Base-by-base conservation (phyloP, 2,888 invertebrate species). In the Microplitis manilae region DNA sequence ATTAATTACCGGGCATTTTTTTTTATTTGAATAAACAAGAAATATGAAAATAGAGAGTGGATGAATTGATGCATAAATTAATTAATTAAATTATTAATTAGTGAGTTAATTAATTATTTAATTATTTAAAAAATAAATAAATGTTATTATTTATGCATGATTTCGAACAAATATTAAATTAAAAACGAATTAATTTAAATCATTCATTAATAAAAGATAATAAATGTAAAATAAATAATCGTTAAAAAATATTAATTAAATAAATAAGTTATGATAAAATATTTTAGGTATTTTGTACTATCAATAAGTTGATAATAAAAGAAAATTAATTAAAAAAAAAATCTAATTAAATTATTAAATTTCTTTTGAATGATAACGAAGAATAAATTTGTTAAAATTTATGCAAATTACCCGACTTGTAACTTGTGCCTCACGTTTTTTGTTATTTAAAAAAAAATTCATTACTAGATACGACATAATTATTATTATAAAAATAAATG, bases 21-120 rank as follows among this genome's bases (percentile, higher is more conserved):
- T 85, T 86, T 86, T 83, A 87, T 86, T 84, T 82, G 83, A 79
- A 78, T 77, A 77, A 79, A 79, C 79, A 79, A 80, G 73, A 80
- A 72, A 76, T 80, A 79, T 79, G 77, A 80, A 78, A 79, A 73
- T 81, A 72, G 77, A 50, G 50, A 50, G 50, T 13, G 50, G 13
- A 13, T 50, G 8, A 13, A 50, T 50, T 50, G 13, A 50, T 5
- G 50, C 50, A 50, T 50, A 50, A 50, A 50, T 50, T 50, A 9
- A 41, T 41, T 41, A 30, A 30, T 30, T 30, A 30, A 30, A 30
- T 30, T 30, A 30, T 30, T 30, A 30, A 30, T 30, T 30, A 30
- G 30, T 30, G 30, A 30, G 30, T 30, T 30, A 30, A 30, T 30
- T 30, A 30, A 30, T 30, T 30, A 30, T 30, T 30, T 30, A 30